Conservation (phyloP, 2,113 vertebrate genomes). For the Pteruthius melanotis region DNA sequence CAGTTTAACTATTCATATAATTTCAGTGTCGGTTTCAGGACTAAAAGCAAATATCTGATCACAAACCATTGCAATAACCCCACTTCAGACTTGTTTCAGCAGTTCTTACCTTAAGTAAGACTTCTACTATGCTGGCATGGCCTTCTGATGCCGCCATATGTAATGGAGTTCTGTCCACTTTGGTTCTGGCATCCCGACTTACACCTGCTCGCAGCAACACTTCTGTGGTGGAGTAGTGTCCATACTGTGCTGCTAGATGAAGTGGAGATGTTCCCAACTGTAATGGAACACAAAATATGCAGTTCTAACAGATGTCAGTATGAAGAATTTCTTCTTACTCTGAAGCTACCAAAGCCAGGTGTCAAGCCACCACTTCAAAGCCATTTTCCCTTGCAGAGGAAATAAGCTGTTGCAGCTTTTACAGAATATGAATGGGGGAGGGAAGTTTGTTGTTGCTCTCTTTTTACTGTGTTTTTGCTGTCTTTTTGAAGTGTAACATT, state of each 20-base stretch:
- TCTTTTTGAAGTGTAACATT: neutral
- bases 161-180: slow-evolving; percentile 85
- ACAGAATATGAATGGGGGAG: neutral
- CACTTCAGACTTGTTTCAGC: neutral
- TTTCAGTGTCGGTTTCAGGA: neutral
- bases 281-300: neutral
- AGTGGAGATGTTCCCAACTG: slow-evolving; percentile 88
- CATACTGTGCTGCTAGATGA: slow-evolving; percentile 85
- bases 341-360: neutral
- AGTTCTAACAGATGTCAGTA: neutral
- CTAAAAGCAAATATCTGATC: neutral
- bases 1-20: neutral
- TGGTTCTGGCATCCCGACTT: slow-evolving; percentile 86
- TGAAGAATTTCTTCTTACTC: neutral
- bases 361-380: neutral
- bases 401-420: neutral
- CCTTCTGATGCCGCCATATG: slow-evolving; percentile 89
- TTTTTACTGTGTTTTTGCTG: neutral
- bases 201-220: slow-evolving; percentile 86
- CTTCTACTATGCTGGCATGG: slow-evolving; percentile 85
- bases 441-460: neutral
- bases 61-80: neutral
- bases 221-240: slow-evolving; percentile 87
- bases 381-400: neutral
- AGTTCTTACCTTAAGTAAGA: slow-evolving; percentile 82